A percentile compares a stretch with the other conserved stretches of the same genome.
These are phyloP conservation scores for Xylophagus ater DNA, from an alignment of 2,888 invertebrate genomes.

Conservation along the genomic window DNA sequence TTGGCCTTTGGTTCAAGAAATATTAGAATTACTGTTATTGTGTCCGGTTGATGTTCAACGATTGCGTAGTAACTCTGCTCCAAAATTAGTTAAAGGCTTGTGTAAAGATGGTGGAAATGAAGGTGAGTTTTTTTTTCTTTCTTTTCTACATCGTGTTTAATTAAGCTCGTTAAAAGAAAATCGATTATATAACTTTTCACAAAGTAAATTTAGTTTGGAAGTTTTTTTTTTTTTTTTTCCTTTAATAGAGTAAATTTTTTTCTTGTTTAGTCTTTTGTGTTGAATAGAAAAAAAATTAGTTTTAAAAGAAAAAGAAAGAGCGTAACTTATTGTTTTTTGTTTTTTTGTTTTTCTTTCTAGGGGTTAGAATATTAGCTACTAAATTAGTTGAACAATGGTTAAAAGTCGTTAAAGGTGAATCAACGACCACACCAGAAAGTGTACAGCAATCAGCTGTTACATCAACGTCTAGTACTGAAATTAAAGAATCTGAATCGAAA, in stretches of 20 bases:
- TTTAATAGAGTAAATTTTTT: background rate
- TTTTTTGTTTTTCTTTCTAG: conserved; percentile 42
- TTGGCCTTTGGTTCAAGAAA: conserved; percentile 76
- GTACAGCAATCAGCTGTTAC: too few species aligned
- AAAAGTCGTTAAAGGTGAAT: conserved; percentile 72
- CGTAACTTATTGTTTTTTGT: conserved; percentile 21
- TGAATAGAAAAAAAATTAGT: background rate
- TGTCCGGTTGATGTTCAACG: conserved; percentile 87
- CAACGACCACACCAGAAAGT: too few species aligned
- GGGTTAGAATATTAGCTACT: conserved; percentile 63
- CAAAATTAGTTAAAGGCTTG: conserved; percentile 80
- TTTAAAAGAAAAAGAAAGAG: too few species aligned
- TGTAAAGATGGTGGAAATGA: conserved; percentile 72
- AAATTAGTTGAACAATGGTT: conserved; percentile 84
- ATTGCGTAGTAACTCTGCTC: conserved; percentile 81
- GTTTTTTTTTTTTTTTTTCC: conserved; percentile 2
- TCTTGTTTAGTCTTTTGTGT: background rate
- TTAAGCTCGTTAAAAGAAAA: too few species aligned
- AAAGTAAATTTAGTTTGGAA: too few species aligned
- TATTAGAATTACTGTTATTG: conserved; percentile 69
- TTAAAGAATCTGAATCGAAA: too few species aligned
- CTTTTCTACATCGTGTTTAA: background rate
- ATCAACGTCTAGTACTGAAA: background rate
- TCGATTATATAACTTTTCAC: too few species aligned
- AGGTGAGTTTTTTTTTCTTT: conserved; percentile 47